Base-by-base conservation (phyloP, 1,140 invertebrate genomes). In the Cotesia chilonis region DNA sequence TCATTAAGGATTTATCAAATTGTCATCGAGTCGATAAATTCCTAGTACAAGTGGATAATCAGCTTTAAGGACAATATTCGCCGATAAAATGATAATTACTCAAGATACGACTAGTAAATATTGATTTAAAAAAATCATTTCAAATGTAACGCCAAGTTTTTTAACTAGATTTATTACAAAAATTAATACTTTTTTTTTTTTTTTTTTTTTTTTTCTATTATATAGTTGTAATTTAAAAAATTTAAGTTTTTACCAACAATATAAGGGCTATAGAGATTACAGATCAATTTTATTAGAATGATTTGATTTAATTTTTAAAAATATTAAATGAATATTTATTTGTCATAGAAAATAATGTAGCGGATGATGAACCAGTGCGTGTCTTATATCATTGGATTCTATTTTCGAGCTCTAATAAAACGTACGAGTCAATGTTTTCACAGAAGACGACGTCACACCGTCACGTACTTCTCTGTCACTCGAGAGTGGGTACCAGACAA, bases 341-440 rank as follows among this genome's bases (percentile, higher is more conserved):
- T 64, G 61, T 38, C 61, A 64, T 36, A 41, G 61, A 64, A 17
- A 38, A 38, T 60, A n/a, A 12, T 35, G 37, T n/a, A 38, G 61
- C 35, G 37, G 37, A 35, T 36, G 36, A 64, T 6, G 14, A 14
- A n/a, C 54, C 54, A 17, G n/a, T 17, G 10, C 54, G 36, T 38
- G 6, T 54, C 41, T 57, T 28, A 0, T 52, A n/a, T 47, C n/a
- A 35, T 68, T 54, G 12, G 17, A 54, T 35, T 68, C 66, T 65
- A 65, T 41, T 41, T 41, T 65, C 37, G 38, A 65, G 37, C 63
- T 57, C 17, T 57, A 5, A 57, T 57, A n/a, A 57, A 57, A 57
- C n/a, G 54, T 57, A 17, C 35, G 63, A 57, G 38, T 47, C 65
- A 20, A 73, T 73, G 71, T 73, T 73, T 73, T 73, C 41, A 41